phyloP scores from a whole-genome alignment of 2,797 vertebrate species.

The Tangara arthus region DNA sequence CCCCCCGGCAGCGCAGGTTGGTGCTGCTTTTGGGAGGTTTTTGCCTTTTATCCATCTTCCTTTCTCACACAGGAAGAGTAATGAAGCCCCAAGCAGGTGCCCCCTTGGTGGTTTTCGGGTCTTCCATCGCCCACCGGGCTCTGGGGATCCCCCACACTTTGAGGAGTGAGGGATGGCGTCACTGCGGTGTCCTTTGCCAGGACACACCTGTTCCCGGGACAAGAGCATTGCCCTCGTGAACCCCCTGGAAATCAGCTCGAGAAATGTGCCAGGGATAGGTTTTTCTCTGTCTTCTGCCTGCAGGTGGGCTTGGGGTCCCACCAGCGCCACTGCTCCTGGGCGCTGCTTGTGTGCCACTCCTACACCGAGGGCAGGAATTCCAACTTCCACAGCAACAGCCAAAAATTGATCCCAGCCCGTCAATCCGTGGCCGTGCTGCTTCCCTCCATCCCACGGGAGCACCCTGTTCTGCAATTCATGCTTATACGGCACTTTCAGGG shows the following conservation, averaged over 20 bases:
- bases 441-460: neutral
- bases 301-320: neutral
- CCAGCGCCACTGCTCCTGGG: neutral
- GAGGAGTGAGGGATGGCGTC: neutral
- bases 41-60: neutral
- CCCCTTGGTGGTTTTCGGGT: neutral
- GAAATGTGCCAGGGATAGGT: rapidly evolving
- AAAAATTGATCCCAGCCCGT: neutral
- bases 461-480: neutral
- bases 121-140: rapidly evolving
- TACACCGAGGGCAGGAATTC: rapidly evolving
- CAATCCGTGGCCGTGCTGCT: rapidly evolving
- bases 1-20: neutral
- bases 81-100: rapidly evolving
- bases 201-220: neutral
- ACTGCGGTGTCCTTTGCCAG: neutral
- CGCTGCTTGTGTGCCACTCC: neutral
- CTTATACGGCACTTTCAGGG: neutral
- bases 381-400: neutral
- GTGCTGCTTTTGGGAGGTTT: neutral
- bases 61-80: neutral
- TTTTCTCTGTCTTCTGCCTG: neutral
- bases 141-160: rapidly evolving
- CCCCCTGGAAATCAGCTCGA: neutral
- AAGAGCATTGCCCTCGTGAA: rapidly evolving